phyloP scores from a whole-genome alignment of 2,797 vertebrate species.

The Galago senegalensis region DNA sequence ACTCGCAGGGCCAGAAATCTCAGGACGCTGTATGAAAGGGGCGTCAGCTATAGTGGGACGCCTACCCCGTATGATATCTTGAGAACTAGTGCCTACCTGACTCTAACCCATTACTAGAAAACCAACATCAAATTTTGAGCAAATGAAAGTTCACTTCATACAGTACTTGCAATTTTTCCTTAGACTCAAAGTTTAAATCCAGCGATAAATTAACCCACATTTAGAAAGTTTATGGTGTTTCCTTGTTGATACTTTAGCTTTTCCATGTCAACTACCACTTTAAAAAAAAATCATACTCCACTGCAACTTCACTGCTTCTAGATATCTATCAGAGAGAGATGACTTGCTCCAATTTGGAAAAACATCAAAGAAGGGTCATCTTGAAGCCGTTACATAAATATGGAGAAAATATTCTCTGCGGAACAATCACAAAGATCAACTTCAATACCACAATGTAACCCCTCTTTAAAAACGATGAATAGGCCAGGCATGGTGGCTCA shows the following conservation, averaged over 20 bases:
- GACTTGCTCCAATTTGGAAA: background rate
- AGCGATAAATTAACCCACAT: background rate
- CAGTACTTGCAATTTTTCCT: background rate
- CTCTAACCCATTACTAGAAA: background rate
- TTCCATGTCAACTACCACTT: background rate
- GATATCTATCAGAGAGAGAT: background rate
- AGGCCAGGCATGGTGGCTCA: background rate
- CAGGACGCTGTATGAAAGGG: background rate
- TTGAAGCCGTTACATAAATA: background rate
- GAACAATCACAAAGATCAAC: background rate
- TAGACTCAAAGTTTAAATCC: constrained; percentile 50
- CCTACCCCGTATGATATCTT: too few relatives aligned
- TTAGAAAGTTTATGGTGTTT: background rate
- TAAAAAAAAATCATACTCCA: background rate
- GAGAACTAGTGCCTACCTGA: background rate
- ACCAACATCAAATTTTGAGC: background rate
- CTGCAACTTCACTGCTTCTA: background rate
- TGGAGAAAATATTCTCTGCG: background rate
- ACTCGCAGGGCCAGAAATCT: background rate
- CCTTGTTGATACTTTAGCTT: background rate
- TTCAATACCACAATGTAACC: background rate
- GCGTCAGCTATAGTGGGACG: background rate
- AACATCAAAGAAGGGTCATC: background rate
- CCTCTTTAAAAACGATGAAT: background rate
- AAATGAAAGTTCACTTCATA: background rate